These are phyloP conservation scores for Phortica variegata DNA, from an alignment of 1,140 invertebrate genomes.

Conservation along the genomic window DNA sequence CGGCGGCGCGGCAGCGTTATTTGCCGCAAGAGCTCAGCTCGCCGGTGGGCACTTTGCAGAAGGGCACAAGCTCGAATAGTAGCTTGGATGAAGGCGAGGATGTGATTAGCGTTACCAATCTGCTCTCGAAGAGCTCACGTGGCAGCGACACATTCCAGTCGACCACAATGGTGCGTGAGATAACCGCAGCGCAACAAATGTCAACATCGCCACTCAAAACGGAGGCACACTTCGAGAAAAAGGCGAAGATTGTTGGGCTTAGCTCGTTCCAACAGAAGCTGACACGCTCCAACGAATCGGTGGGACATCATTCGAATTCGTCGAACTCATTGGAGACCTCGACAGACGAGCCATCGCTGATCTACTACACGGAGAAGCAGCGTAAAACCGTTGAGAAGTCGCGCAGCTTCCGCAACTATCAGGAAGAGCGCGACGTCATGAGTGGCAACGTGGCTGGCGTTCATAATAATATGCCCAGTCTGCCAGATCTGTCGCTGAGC, in stretches of 20 bases:
- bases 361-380: constrained; percentile 48
- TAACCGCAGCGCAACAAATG: constrained; percentile 16
- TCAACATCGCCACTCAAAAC: constrained; percentile 10
- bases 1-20: constrained; percentile 60
- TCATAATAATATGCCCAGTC: constrained; percentile 48
- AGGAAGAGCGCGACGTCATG: constrained; percentile 42
- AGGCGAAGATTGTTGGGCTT: constrained; percentile 59
- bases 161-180: constrained; percentile 39
- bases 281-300: constrained; percentile 51
- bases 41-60: constrained; percentile 3
- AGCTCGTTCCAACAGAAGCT: constrained; percentile 60
- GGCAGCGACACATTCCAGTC: constrained; percentile 47
- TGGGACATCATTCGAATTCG: constrained; percentile 42
- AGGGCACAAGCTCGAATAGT: constrained; percentile 5
- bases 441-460: constrained; percentile 10
- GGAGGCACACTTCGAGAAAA: constrained; percentile 45
- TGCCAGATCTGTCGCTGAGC: constrained; percentile 49
- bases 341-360: constrained; percentile 31
- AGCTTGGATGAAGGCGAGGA: constrained; percentile 1
- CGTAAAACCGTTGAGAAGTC: constrained; percentile 65
- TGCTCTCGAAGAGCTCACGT: constrained; percentile 34
- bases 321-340: constrained; percentile 46
- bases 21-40: constrained; percentile 60
- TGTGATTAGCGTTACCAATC: constrained; percentile 28
- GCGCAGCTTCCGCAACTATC: constrained; percentile 66